Evolutionary conservation across 2,888 invertebrate species (phyloP), one percentile per base, ranked within the genome.

Genomic region (Branchipolynoe longqiensis): DNA sequence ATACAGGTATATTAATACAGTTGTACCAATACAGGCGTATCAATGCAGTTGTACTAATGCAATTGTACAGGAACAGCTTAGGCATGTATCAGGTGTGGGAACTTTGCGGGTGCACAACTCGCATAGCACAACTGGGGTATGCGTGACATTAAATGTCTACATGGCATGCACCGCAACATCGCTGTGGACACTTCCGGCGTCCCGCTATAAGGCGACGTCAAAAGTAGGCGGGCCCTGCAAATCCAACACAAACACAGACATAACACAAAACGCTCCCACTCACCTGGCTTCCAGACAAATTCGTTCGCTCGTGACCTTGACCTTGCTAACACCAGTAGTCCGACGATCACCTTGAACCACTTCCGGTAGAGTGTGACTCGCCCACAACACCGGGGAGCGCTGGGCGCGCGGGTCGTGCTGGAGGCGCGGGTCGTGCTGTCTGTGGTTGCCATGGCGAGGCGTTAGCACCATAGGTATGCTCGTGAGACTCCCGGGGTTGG

Each of bases 361-460:
- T 78, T 78, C 78, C 78, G 41, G 78, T 25, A 78, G 54, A 48
- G 25, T 25, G n/a, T 8, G 8, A 78, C 6, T 4, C n/a, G 25
- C 38, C 41, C 2, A 31, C 78, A n/a, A n/a, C 41, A 31, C 41
- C 78, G 28, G 78, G 54, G 28, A 41, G 40, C 28, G 69, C n/a
- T 4, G 33, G 31, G 6, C 33, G 14, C 36, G 69, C n/a, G 4
- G 33, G 31, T 33, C 33, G 14, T 69, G 69, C 33, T 40, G 74
- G 48, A 3, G 31, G 48, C 69, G 3, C n/a, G 78, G 41, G 48
- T 31, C 41, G 41, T 78, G 48, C 41, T 41, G 69, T 69, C 36
- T 54, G 78, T 6, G 78, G 78, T 78, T 78, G 78, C 25, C 78
- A 78, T 78, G 78, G 78, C 31, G 25, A 78, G 48, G 22, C 48